These are phyloP conservation scores for Desmodus rotundus DNA, from an alignment of 2,113 vertebrate genomes.

Conservation along the genomic window DNA sequence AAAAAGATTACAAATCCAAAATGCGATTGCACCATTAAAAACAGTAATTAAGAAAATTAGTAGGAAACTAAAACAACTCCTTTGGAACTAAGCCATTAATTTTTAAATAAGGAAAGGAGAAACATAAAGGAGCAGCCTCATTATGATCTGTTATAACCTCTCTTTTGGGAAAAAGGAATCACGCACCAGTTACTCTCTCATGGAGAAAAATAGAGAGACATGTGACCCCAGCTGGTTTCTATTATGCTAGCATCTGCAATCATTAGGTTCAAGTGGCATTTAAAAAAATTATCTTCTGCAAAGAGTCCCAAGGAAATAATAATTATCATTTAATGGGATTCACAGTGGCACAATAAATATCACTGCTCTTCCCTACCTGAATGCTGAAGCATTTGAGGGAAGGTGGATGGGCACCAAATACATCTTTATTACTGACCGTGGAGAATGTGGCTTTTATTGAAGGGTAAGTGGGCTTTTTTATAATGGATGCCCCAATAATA, in stretches of 20 bases:
- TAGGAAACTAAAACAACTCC: slow-evolving; percentile 8
- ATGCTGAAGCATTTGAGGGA: slow-evolving; percentile 19
- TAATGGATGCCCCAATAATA: not conserved
- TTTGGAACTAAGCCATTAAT: slow-evolving; percentile 37
- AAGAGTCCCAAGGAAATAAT: slow-evolving; percentile 53
- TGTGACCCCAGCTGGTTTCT: not conserved
- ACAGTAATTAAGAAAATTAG: slow-evolving; percentile 48
- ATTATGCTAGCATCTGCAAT: slow-evolving; percentile 40
- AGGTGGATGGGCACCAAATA: slow-evolving; percentile 9
- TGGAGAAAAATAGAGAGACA: not conserved
- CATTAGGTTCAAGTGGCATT: slow-evolving; percentile 47
- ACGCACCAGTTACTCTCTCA: not conserved
- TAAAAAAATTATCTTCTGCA: slow-evolving; percentile 30
- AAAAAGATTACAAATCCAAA: slow-evolving; percentile 27
- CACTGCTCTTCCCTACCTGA: slow-evolving; percentile 27
- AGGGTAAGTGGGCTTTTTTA: not conserved
- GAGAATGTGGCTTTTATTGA: not conserved
- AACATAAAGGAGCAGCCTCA: not conserved
- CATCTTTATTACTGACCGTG: not conserved
- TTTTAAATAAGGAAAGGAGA: slow-evolving; percentile 29
- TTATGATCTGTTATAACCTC: not conserved
- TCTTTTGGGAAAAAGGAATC: not conserved
- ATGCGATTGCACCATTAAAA: slow-evolving; percentile 30
- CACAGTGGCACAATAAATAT: slow-evolving; percentile 5
- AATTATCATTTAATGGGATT: slow-evolving; percentile 45